Conservation (phyloP, 2,797 vertebrate species). For the Enteromius viviparus region DNA sequence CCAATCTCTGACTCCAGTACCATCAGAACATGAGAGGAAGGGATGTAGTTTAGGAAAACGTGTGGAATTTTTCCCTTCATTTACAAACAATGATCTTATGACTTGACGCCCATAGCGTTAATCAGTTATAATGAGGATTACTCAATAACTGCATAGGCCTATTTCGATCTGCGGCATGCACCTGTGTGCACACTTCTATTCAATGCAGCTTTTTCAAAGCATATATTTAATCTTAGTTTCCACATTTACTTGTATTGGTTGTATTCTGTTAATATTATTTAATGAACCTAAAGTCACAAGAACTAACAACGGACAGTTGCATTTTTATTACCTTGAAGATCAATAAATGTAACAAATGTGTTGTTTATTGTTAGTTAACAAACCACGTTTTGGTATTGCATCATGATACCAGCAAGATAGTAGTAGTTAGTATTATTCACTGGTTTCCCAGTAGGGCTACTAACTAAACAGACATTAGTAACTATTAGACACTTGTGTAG, state of each 20-base stretch:
- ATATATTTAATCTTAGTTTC: background rate
- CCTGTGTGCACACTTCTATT: background rate
- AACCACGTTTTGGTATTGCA: background rate
- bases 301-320: background rate
- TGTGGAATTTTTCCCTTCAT: background rate
- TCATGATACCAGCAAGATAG: background rate
- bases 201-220: background rate
- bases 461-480: background rate
- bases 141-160: constrained; percentile 23
- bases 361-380: background rate
- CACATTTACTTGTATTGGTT: background rate
- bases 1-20: background rate
- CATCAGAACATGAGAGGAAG: background rate
- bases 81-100: constrained; percentile 8
- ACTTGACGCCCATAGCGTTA: constrained; percentile 12
- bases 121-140: constrained; percentile 35
- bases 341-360: background rate
- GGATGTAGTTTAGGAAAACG: background rate
- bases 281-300: background rate
- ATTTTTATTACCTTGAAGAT: background rate
- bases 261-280: background rate
- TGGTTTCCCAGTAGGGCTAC: background rate
- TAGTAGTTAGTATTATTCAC: background rate
- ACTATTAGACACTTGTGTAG: background rate
- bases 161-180: background rate